A percentile compares a stretch with the other conserved stretches of the same genome.
These are phyloP conservation scores for Calyptomena viridis DNA, from an alignment of 2,113 vertebrate species.

Conservation along the genomic window DNA sequence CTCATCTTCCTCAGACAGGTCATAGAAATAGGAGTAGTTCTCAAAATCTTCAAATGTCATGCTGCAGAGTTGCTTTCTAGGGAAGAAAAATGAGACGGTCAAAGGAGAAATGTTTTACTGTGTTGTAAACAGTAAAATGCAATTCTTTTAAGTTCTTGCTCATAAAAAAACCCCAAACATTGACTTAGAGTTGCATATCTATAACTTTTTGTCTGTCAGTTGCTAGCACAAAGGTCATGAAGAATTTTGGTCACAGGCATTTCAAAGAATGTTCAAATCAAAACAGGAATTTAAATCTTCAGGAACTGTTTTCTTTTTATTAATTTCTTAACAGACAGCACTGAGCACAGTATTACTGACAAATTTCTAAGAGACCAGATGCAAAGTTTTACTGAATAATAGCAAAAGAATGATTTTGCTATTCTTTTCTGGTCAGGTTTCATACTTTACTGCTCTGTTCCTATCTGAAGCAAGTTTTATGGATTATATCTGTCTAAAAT, in stretches of 20 bases:
- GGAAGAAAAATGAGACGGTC: background rate
- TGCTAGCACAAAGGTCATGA: background rate
- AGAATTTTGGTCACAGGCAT: background rate
- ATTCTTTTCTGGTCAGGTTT: background rate
- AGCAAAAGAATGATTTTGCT: background rate
- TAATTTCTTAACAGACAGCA: background rate
- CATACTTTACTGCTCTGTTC: background rate
- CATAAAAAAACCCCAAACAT: background rate
- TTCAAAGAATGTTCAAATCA: background rate
- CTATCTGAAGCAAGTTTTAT: background rate
- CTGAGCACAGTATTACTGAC: background rate
- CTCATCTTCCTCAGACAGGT: constrained; percentile 64
- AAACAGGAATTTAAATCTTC: background rate
- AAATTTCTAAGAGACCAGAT: background rate
- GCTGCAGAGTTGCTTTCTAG: background rate
- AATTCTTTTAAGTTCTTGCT: background rate
- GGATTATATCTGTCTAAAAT: background rate
- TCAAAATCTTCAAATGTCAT: constrained; percentile 74
- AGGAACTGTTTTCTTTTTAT: background rate
- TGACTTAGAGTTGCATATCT: background rate
- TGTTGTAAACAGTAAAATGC: background rate
- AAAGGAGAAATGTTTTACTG: background rate
- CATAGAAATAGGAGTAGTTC: constrained; percentile 69
- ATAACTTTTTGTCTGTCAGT: background rate
- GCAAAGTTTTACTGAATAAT: background rate